phyloP scores from a whole-genome alignment of 2,888 invertebrate genomes.

The Ramazzottius varieornatus region DNA sequence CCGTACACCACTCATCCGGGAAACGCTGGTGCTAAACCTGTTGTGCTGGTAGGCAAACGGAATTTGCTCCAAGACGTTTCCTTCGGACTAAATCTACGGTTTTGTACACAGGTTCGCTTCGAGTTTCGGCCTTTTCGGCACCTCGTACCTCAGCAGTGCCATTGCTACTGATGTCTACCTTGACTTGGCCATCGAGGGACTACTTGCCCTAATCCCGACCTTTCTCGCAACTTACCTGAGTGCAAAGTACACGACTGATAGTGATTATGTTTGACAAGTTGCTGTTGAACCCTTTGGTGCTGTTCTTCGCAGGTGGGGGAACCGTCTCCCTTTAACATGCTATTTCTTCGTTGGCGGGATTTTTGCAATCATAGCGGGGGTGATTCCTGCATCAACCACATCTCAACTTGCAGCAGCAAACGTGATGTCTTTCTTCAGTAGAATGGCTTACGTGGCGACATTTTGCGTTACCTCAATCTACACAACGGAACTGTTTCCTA shows the following conservation, averaged over 20 bases:
- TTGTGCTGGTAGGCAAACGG: conserved; percentile 8
- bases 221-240: no score
- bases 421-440: not conserved
- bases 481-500: not conserved
- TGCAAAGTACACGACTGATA: no score
- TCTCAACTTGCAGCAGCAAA: not conserved
- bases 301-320: conserved; percentile 7
- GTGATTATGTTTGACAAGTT: not conserved
- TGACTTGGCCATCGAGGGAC: conserved; percentile 5
- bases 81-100: no score
- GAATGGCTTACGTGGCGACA: not conserved
- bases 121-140: not conserved
- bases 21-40: conserved; percentile 1
- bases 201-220: conserved; percentile 3
- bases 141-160: not conserved
- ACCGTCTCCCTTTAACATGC: conserved; percentile 5
- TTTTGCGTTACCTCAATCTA: not conserved
- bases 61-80: no score
- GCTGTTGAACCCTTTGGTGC: not conserved
- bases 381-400: not conserved
- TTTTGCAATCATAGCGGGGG: conserved; percentile 5
- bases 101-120: not conserved
- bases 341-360: conserved; percentile 7
- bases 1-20: conserved; percentile 5
- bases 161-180: conserved; percentile 5